Evolutionary conservation across 92 coral and sea anemone genomes (phyloP), one percentile per base, ranked within the genome.

Genomic region (Palythoa grandis): DNA sequence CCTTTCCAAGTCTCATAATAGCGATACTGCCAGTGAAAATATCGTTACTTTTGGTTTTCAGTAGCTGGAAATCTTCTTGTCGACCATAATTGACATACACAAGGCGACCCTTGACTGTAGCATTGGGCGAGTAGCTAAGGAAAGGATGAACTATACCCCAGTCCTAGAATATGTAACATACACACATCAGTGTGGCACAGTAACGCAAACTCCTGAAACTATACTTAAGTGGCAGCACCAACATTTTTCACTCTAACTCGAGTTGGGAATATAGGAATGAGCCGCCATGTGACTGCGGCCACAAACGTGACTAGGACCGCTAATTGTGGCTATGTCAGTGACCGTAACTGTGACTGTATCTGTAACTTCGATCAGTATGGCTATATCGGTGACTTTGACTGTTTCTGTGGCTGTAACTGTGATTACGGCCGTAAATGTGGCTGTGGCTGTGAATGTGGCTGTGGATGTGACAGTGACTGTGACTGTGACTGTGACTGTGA

Each of bases 1-100:
- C 74, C 48, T 50, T 82, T 63, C 87, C 91, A 5, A 79, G 47
- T 88, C 91, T 88, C 91, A 88, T 88, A 52, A 88, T 88, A 38
- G 50, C 87, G 23, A 88, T 82, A 43, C 12, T 74, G 20, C 58
- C 72, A 16, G 60, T 8, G 61, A 69, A 69, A 69, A 78, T 23
- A 61, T 23, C 20, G 35, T 40, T 39, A 22, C 35, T 4, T 12
- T 66, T 52, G 9, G 29, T 43, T 14, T 19, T 15, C 50, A 88
- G 35, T 11, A 17, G 53, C 11, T 82, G 70, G 29, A 88, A 88
- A 52, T 88, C 91, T 57, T 88, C 83, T 13, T 15, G 17, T 61
- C 83, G 63, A 19, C 91, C 91, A 68, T 88, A 88, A 70, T 88
- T 88, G 16, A 66, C 91, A 57, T 88, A 88, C 50, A 83, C 40